phyloP scores from a whole-genome alignment of 2,888 invertebrate species.

The Andrena praecox region DNA sequence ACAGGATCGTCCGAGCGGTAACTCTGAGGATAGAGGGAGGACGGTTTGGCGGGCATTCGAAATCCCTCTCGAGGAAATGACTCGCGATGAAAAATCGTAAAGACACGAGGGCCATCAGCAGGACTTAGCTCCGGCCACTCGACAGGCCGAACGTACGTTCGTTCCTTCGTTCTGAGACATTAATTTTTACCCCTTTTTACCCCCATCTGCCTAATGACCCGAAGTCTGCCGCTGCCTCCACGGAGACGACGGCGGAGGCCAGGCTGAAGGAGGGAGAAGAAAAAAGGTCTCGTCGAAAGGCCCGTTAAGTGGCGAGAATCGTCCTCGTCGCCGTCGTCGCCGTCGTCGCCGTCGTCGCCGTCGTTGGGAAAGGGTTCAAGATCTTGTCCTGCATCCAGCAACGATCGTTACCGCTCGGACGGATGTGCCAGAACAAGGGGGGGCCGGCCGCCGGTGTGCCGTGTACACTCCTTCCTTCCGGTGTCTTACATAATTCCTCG shows the following conservation, averaged over 20 bases:
- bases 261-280: constrained; percentile 37
- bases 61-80: constrained; percentile 74
- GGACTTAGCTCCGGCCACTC: constrained; percentile 70
- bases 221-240: constrained; percentile 69
- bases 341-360: constrained; percentile 5
- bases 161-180: constrained; percentile 82
- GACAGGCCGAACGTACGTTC: constrained; percentile 81
- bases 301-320: constrained; percentile 79
- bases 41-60: constrained; percentile 7
- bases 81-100: constrained; percentile 82
- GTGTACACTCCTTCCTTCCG: constrained; percentile 68
- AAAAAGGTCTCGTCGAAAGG: constrained; percentile 75
- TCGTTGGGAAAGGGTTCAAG: constrained; percentile 51
- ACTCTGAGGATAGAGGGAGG: not conserved
- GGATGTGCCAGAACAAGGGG: constrained; percentile 63
- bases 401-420: constrained; percentile 74
- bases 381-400: constrained; percentile 73
- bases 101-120: constrained; percentile 74
- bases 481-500: constrained; percentile 69
- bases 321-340: constrained; percentile 48
- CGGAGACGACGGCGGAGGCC: constrained; percentile 34
- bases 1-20: constrained; percentile 5
- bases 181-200: constrained; percentile 83
- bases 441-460: constrained; percentile 26
- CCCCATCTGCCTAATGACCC: constrained; percentile 83